Conservation (phyloP, 2,888 invertebrate species). For the Piscicola geometra region DNA sequence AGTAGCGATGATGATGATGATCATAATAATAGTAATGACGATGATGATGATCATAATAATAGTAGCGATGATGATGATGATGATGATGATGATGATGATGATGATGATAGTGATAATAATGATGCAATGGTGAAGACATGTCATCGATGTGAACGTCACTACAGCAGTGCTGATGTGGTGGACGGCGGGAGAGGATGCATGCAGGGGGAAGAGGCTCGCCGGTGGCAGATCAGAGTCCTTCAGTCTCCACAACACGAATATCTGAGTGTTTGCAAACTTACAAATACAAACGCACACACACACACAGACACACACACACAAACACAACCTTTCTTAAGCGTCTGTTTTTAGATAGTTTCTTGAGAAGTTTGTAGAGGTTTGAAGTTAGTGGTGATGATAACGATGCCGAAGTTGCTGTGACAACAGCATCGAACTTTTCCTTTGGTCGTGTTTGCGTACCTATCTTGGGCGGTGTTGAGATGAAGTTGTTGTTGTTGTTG, state of each 20-base stretch:
- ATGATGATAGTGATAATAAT: too few relatives aligned
- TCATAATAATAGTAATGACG: too few relatives aligned
- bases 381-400: neutral
- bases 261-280: too few relatives aligned
- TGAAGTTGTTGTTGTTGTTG: neutral
- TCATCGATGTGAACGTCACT: too few relatives aligned
- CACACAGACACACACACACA: neutral
- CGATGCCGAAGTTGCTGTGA: neutral
- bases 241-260: neutral
- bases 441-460: neutral
- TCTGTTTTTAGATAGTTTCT: neutral
- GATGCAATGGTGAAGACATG: too few relatives aligned
- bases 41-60: too few relatives aligned
- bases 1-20: too few relatives aligned
- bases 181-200: neutral
- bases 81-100: too few relatives aligned
- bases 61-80: too few relatives aligned
- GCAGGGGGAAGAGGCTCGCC: neutral
- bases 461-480: neutral
- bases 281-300: too few relatives aligned
- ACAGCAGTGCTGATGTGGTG: neutral
- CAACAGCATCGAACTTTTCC: slow-evolving; percentile 8
- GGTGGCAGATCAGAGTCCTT: neutral
- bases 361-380: neutral
- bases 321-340: neutral